Base-by-base conservation (phyloP, 2,113 vertebrate species). In the Rallus limicola region DNA sequence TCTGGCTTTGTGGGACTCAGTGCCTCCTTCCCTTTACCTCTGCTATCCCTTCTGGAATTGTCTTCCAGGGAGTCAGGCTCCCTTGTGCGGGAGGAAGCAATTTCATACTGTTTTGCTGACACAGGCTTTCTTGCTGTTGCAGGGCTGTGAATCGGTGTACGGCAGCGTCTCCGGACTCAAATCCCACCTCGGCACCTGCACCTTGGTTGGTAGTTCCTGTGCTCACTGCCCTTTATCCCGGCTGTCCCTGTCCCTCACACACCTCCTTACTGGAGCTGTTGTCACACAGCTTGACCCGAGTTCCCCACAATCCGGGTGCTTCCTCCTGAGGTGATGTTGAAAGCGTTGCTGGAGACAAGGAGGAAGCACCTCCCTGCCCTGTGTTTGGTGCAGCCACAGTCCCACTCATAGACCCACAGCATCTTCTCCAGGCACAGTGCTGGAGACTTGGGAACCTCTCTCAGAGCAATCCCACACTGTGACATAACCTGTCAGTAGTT, bases 151-250 rank as follows among this genome's bases (percentile, higher is more conserved):
- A 82, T 98, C 98, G 94, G 98, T 98, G 60, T 99, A 99, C 92
- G 98, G 99, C 95, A 99, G 99, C 42, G 98, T 99, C 75, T 99
- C 99, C 8, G 99, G 99, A 92, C 98, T 99, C 64, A 99, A 99
- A 85, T 98, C 99, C 97, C 99, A 99, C 93, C 98, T 99, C 16
- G 98, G 99, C 85, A 98, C 98, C 2, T 99, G 99, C 91, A 99
- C 98, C 33, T 96, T 98, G 98, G 99, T 99, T 97, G 55, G 97
- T 97, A 97, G 72, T 86, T 97, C 88, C 52, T 88, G 21, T 91
- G 52, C 34, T 83, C 68, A 24, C 38, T 95, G 3, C 67, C 33
- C 82, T 81, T 91, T 33, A 10, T 44, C 50, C 15, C 21, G 24
- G 28, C 53, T 63, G 23, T 56, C 46, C 24, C 42, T 62, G 24